phyloP scores from a whole-genome alignment of 2,888 invertebrate genomes.

The Dynastes maya region DNA sequence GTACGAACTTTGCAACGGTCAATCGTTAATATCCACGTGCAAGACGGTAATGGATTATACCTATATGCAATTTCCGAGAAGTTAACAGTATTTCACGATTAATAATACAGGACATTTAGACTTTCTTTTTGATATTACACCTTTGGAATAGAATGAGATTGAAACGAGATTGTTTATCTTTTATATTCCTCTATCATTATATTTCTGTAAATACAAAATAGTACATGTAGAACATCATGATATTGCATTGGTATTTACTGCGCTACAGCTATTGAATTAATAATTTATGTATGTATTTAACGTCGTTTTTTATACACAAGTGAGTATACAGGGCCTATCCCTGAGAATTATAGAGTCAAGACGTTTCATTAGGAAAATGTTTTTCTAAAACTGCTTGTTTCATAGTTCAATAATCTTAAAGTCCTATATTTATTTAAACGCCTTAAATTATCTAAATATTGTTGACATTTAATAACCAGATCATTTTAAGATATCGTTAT shows the following conservation, averaged over 20 bases:
- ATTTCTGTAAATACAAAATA: background rate
- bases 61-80: slow-evolving; percentile 13
- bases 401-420: no score
- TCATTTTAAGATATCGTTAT: no score
- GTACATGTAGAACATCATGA: slow-evolving; percentile 7
- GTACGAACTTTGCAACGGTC: background rate
- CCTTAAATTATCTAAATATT: no score
- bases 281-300: no score
- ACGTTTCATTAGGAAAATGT: no score
- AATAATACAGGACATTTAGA: background rate
- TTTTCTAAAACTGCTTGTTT: no score
- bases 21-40: background rate
- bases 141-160: background rate
- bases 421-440: no score
- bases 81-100: slow-evolving; percentile 20
- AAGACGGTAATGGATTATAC: slow-evolving; percentile 3
- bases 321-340: no score
- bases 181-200: background rate
- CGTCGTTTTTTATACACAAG: no score
- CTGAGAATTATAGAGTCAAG: no score
- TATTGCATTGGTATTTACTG: no score
- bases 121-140: background rate
- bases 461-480: no score
- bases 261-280: background rate
- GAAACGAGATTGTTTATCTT: slow-evolving; percentile 2